These are phyloP conservation scores for Fragum sueziense DNA, from an alignment of 2,888 invertebrate species.

Conservation along the genomic window DNA sequence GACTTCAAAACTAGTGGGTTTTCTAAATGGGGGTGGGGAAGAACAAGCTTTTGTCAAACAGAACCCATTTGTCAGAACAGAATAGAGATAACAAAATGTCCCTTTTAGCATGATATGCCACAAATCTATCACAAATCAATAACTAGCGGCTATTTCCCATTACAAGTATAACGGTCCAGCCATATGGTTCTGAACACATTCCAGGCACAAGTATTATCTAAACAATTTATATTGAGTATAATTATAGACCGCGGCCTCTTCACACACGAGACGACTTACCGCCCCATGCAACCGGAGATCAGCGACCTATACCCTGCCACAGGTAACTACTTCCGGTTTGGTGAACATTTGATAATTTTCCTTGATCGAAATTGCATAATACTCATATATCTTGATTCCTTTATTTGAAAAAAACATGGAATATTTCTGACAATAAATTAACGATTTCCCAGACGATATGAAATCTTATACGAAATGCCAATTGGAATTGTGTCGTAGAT, in stretches of 20 bases:
- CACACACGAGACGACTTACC: background rate
- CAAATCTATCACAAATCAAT: background rate
- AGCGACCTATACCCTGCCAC: conserved; percentile 1
- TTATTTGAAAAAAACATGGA: too few relatives aligned
- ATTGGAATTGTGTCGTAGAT: too few relatives aligned
- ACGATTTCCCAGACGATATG: too few relatives aligned
- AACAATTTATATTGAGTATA: conserved; percentile 59
- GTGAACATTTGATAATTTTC: background rate
- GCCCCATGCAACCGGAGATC: background rate
- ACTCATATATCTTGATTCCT: too few relatives aligned
- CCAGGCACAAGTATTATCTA: conserved; percentile 42
- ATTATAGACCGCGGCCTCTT: conserved; percentile 47
- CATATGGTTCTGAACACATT: conserved; percentile 37
- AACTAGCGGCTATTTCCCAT: conserved; percentile 8
- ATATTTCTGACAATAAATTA: too few relatives aligned
- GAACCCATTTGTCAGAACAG: too few relatives aligned
- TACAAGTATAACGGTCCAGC: background rate
- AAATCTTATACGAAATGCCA: too few relatives aligned
- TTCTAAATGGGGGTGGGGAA: too few relatives aligned
- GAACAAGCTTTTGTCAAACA: too few relatives aligned
- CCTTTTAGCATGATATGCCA: too few relatives aligned
- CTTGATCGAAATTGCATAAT: background rate
- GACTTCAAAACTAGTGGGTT: too few relatives aligned
- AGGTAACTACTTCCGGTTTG: conserved; percentile 12
- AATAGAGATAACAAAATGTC: too few relatives aligned